phyloP scores from a whole-genome alignment of 2,113 vertebrate genomes.

The Natator depressus region DNA sequence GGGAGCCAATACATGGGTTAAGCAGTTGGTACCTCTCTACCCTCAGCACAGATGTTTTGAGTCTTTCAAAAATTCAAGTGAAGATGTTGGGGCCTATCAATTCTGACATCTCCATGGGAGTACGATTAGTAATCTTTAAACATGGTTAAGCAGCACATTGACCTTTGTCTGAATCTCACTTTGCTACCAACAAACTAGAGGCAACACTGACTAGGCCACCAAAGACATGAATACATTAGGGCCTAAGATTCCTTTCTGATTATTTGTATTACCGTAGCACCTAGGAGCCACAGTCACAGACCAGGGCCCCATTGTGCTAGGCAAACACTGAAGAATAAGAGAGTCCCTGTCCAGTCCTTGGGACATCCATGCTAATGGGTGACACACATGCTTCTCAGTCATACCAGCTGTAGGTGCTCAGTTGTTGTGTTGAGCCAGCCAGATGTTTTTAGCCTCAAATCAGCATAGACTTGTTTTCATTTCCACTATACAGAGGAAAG shows the following conservation, averaged over 20 bases:
- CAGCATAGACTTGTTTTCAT: neutral
- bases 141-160: neutral
- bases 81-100: neutral
- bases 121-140: neutral
- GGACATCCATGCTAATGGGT: rapidly evolving
- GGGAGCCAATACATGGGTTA: neutral
- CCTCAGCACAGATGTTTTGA: neutral
- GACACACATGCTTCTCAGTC: rapidly evolving
- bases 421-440: neutral
- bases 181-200: neutral
- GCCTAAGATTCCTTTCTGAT: neutral
- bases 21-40: neutral
- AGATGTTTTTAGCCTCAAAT: neutral
- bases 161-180: neutral
- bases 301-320: neutral
- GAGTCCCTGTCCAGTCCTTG: neutral
- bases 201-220: neutral
- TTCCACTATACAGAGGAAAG: neutral
- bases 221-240: neutral
- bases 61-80: neutral
- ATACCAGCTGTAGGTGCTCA: neutral
- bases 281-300: neutral
- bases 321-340: neutral
- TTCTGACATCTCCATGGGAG: neutral
- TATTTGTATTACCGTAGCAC: neutral